These are phyloP conservation scores for Turnix velox DNA, from an alignment of 2,113 vertebrate genomes.

Conservation along the genomic window DNA sequence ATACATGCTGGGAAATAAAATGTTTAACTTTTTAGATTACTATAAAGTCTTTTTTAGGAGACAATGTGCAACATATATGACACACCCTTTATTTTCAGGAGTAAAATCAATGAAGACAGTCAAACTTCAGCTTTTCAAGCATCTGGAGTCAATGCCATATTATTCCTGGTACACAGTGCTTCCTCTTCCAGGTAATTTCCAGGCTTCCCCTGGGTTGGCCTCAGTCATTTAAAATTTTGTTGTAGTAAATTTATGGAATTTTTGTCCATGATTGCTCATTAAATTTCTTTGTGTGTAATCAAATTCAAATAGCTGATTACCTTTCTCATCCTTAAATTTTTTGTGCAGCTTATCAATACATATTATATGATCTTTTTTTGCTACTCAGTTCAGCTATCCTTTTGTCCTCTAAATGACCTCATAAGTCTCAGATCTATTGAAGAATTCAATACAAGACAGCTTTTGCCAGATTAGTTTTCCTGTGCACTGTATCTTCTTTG, in stretches of 20 bases:
- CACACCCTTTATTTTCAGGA: conserved; percentile 35
- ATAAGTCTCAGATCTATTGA: background rate
- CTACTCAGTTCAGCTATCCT: background rate
- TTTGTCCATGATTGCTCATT: background rate
- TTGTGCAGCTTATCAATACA: background rate
- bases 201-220: background rate
- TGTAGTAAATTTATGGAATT: background rate
- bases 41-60: background rate
- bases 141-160: conserved; percentile 61
- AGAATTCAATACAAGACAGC: background rate
- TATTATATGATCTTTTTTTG: background rate
- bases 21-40: background rate
- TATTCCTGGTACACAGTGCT: conserved; percentile 49
- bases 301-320: background rate
- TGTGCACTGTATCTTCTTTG: background rate
- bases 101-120: background rate
- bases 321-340: background rate
- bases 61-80: background rate
- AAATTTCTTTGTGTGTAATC: background rate
- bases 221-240: background rate
- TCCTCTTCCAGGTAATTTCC: conserved; percentile 58
- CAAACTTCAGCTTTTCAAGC: background rate
- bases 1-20: background rate
- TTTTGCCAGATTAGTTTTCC: background rate
- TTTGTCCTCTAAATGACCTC: background rate